Base-by-base conservation (phyloP, 2,888 invertebrate genomes). In the Drosophila anceps region DNA sequence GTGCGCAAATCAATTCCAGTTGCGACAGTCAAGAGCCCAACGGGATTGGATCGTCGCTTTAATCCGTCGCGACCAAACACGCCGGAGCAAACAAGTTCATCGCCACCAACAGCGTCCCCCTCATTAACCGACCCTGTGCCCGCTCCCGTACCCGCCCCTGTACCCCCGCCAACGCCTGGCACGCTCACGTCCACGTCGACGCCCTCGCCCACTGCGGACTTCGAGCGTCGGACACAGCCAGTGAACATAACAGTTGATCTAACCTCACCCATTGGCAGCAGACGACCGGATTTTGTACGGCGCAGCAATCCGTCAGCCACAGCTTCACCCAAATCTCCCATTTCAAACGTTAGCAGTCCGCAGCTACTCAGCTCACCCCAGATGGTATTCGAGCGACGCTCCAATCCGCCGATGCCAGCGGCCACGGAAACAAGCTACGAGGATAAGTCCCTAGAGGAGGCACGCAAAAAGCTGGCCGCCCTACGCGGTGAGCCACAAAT, bases 391-490 rank as follows among this genome's bases (percentile, higher is more conserved):
- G 67, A 66, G 44, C 67, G 66, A 4, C 53, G 66, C 13, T 4
- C 12, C 2, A 66, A 66, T 10, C 35, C 69, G 27, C 37, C 73
- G 2, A n/a, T 24, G 7, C 60, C 41, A n/a, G 15, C 37, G 3
- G 10, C 7, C 2, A 2, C 6, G 7, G 24, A 33, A 5, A 8
- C 9, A 24, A 35, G 35, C 35, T 5, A 15, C 6, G 35, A 65
- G 41, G n/a, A 24, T 15, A 15, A 44, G 0, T 35, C 69, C 7
- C 46, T 79, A 8, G 59, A 67, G 31, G 83, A 88, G 63, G 84
- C 83, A 8, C 88, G 84, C 29, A 84, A 82, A 29, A 84, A 84
- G 43, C 37, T 84, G 15, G 84, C 84, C 8, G 76, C 71, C 0
- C 10, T 82, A 35, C 50, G 57, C 0, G 33, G 20, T 13, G 51